Conservation (phyloP, 2,797 vertebrate genomes). For the Apogon hyalosoma region DNA sequence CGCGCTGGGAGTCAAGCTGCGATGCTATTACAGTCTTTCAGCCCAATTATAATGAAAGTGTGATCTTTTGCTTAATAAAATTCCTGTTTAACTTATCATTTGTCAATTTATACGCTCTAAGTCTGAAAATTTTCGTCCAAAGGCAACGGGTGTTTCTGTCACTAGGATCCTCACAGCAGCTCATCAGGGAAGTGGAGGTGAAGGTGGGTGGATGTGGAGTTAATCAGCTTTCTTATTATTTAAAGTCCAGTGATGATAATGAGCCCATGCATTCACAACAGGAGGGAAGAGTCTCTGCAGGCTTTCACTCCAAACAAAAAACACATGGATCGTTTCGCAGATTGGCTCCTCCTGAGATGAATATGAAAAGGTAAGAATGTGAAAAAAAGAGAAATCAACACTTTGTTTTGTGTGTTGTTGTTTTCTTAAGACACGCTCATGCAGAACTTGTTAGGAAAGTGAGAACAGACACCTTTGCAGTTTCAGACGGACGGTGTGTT, state of each 20-base stretch:
- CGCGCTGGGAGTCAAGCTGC: slow-evolving; percentile 1
- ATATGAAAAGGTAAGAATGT: background rate
- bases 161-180: slow-evolving; percentile 2
- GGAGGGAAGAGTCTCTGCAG: slow-evolving; percentile 2
- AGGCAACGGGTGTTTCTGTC: slow-evolving; percentile 17
- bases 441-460: background rate
- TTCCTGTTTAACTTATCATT: slow-evolving; percentile 35
- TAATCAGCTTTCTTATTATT: slow-evolving; percentile 20
- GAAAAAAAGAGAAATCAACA: background rate
- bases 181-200: background rate
- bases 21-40: slow-evolving; percentile 13
- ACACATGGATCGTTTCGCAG: background rate
- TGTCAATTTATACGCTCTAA: slow-evolving; percentile 28
- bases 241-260: slow-evolving; percentile 8
- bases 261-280: background rate
- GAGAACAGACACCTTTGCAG: background rate
- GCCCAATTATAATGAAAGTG: slow-evolving; percentile 44
- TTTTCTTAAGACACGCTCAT: background rate
- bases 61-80: slow-evolving; percentile 43
- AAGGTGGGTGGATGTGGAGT: slow-evolving; percentile 3
- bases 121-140: slow-evolving; percentile 26
- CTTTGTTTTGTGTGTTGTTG: background rate
- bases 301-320: slow-evolving; percentile 2
- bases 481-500: background rate
- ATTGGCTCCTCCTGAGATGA: slow-evolving; percentile 6